Conservation (phyloP, 2,888 invertebrate genomes). For the Leptinotarsa tumamoca region DNA sequence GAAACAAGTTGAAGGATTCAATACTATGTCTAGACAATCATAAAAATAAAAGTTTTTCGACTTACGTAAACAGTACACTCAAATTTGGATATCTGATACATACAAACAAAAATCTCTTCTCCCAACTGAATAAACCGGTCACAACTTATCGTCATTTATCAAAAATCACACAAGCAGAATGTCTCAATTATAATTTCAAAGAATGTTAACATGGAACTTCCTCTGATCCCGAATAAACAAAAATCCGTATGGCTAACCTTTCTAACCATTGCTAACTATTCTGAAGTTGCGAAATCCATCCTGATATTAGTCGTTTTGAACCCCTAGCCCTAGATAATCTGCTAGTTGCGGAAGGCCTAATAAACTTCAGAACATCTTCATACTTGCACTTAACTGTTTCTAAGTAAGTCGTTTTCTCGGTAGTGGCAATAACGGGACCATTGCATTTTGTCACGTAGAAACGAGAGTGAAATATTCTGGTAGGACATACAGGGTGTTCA, state of each 20-base stretch:
- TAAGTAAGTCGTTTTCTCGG: constrained; percentile 10
- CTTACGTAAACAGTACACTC: no score
- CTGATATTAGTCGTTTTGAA: not conserved
- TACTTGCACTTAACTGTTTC: constrained; percentile 23
- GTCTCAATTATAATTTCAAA: not conserved
- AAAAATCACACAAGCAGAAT: no score
- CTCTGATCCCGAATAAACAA: not conserved
- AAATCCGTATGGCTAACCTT: not conserved
- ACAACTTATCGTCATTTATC: no score
- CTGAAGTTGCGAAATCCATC: constrained; percentile 1
- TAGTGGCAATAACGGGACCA: not conserved
- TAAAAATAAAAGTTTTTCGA: no score
- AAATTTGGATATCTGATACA: no score
- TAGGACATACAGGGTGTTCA: no score
- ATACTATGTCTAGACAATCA: no score
- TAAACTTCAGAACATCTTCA: constrained; percentile 18
- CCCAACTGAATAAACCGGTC: no score
- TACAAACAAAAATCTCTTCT: no score
- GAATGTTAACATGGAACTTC: not conserved
- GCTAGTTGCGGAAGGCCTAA: constrained; percentile 12
- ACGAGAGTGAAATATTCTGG: not conserved
- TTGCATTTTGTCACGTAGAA: not conserved
- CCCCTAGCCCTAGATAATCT: constrained; percentile 19
- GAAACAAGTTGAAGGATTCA: no score
- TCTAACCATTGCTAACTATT: not conserved